Conservation (phyloP, 2,797 vertebrate genomes). For the Myiothlypis coronata region DNA sequence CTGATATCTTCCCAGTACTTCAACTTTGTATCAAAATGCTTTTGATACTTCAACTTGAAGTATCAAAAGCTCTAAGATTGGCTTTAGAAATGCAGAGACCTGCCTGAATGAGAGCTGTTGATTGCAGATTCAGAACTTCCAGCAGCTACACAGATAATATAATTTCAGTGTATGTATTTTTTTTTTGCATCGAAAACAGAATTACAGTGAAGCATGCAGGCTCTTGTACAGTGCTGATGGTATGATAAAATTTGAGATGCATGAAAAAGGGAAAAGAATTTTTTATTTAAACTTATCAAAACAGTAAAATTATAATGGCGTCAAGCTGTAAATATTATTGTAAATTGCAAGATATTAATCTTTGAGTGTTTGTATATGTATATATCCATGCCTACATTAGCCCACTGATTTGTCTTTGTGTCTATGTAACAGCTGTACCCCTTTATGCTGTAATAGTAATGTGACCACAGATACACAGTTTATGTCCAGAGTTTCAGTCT, state of each 20-base stretch:
- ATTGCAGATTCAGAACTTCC: neutral
- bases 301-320: neutral
- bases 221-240: neutral
- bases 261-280: neutral
- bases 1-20: neutral
- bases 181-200: neutral
- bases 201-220: neutral
- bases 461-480: neutral
- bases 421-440: neutral
- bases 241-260: neutral
- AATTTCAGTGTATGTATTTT: neutral
- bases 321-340: neutral
- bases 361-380: neutral
- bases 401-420: neutral
- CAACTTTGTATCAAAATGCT: neutral
- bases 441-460: neutral
- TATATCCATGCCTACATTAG: neutral
- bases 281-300: slow-evolving; percentile 31
- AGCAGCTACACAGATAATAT: neutral
- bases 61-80: neutral
- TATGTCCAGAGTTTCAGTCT: neutral
- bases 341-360: neutral
- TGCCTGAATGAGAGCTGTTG: neutral
- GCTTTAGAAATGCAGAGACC: neutral
- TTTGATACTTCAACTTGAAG: neutral